phyloP scores from a whole-genome alignment of 2,888 invertebrate genomes.

The Tiliacea citrago region DNA sequence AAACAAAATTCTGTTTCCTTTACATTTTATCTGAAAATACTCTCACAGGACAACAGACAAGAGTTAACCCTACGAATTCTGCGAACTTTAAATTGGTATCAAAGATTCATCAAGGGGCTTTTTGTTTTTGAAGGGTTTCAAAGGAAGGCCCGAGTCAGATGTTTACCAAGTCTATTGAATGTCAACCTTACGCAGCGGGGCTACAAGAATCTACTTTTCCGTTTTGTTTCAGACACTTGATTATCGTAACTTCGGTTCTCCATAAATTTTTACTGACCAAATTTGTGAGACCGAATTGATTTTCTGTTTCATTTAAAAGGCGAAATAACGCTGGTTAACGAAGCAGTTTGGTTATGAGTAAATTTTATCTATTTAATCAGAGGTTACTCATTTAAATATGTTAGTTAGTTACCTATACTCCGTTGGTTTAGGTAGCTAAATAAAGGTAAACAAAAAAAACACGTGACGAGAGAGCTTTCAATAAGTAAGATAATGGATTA shows the following conservation, averaged over 20 bases:
- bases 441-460: too few species aligned
- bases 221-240: constrained; percentile 62
- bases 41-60: constrained; percentile 32
- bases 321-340: constrained; percentile 39
- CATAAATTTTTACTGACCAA: constrained; percentile 47
- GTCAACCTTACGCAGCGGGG: constrained; percentile 49
- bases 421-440: too few species aligned
- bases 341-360: constrained; percentile 43
- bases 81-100: constrained; percentile 65
- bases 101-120: constrained; percentile 67
- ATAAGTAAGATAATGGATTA: too few species aligned
- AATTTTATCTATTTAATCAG: constrained; percentile 42
- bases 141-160: constrained; percentile 48
- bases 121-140: constrained; percentile 62
- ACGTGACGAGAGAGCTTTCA: too few species aligned
- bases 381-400: constrained; percentile 38
- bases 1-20: constrained; percentile 15
- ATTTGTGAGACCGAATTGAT: constrained; percentile 43
- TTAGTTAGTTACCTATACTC: constrained; percentile 25
- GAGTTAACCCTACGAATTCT: constrained; percentile 44
- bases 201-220: constrained; percentile 45
- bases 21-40: constrained; percentile 28
- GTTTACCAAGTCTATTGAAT: constrained; percentile 65
- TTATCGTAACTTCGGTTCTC: constrained; percentile 53
- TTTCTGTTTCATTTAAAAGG: constrained; percentile 45